A percentile compares a stretch with the other conserved stretches of the same genome.
Conservation (phyloP, 2,888 invertebrate species). For the Lysandra bellargus region DNA sequence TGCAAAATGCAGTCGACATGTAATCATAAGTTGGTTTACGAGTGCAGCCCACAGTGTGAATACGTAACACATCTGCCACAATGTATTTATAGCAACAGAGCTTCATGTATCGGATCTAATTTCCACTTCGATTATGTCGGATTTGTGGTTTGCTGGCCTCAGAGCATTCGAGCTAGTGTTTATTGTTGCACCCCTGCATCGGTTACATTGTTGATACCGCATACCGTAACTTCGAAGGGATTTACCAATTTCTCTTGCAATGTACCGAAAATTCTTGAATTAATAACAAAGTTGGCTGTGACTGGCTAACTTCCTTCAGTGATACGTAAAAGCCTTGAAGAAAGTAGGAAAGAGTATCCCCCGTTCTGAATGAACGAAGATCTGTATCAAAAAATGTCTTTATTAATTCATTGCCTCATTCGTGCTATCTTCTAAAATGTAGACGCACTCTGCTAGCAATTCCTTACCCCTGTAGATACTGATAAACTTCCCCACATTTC, state of each 20-base stretch:
- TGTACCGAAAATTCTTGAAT: neutral
- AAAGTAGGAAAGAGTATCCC: no score
- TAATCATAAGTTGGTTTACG: neutral
- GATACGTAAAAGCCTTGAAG: neutral
- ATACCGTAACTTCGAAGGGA: neutral
- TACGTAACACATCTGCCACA: neutral
- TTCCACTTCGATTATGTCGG: slow-evolving; percentile 3
- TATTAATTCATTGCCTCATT: neutral
- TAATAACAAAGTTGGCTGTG: neutral
- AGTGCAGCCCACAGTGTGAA: neutral
- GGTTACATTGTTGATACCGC: neutral
- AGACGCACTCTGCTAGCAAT: neutral
- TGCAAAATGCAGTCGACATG: neutral
- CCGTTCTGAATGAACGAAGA: no score
- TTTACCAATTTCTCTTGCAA: neutral
- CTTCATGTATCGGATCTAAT: slow-evolving; percentile 8
- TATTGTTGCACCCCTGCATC: neutral
- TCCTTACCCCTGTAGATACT: neutral
- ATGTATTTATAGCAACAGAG: slow-evolving; percentile 12
- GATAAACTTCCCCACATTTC: neutral
- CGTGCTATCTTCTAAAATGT: neutral
- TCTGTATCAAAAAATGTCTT: neutral
- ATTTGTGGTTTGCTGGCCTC: slow-evolving; percentile 14
- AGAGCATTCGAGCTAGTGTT: slow-evolving; percentile 10
- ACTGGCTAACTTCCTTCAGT: neutral